Evolutionary conservation across 1,140 invertebrate species (phyloP), one percentile per base, ranked within the genome.

Genomic region (Paraescarpia echinospica): DNA sequence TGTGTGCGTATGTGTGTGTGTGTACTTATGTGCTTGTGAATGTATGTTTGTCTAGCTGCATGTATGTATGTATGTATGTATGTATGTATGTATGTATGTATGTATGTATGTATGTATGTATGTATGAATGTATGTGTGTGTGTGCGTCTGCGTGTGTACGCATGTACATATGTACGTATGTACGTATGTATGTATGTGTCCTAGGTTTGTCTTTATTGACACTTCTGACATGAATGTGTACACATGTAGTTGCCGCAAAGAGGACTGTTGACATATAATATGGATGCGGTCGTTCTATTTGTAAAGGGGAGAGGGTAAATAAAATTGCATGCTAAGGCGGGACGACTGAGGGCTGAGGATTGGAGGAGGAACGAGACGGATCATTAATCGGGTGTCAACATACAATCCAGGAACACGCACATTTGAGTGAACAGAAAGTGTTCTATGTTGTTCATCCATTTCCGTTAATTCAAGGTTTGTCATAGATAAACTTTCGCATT

Each of bases 41-140:
- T 41, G 92, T 92, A 35, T 35, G 31, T 90, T 1, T 90, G 92
- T 90, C 35, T 92, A 41, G 27, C 8, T 92, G 92, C 91, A 18
- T 90, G 92, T 90, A 35, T 33, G 88, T 90, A 34, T 90, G 92
- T 92, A 35, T 90, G 92, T 90, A 35, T 41, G 92, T 92, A 35
- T 92, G 92, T 92, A 34, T 92, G 92, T 88, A 88, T 88, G 92
- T 34, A 33, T 34, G 77, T 41, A 6, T 4, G 41, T 41, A 12
- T 41, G 41, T 41, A 12, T 41, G 41, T 41, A 41, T 41, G 41
- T 41, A 12, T 41, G 41, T 41, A 12, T 41, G 41, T 41, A 12
- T 41, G 41, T 41, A 12, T 41, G 41, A 6, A 41, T 41, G 41
- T 41, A 12, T 41, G 41, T 41, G 41, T 41, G 41, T 41, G 41